phyloP scores from a whole-genome alignment of 2,888 invertebrate species.

The Lithophane leautieri region DNA sequence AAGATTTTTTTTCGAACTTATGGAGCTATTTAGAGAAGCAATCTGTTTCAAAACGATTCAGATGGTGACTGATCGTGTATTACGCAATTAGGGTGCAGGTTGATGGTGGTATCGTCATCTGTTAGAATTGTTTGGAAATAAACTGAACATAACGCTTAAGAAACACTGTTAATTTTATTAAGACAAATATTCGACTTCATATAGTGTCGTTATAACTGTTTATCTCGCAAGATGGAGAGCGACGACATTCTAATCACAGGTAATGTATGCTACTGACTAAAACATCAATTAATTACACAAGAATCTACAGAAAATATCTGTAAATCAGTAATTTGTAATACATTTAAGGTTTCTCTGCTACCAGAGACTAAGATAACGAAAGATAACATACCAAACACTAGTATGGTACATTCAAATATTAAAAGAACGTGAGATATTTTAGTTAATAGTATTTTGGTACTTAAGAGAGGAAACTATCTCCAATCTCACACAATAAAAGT shows the following conservation, averaged over 20 bases:
- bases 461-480: conserved; percentile 36
- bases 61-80: too few relatives aligned
- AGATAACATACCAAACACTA: conserved; percentile 58
- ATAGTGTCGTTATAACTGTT: conserved; percentile 36
- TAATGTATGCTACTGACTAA: conserved; percentile 51
- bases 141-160: background rate
- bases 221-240: conserved; percentile 18
- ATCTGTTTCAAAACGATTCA: too few relatives aligned
- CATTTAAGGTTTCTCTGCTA: conserved; percentile 48
- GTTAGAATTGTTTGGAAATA: too few relatives aligned
- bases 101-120: background rate
- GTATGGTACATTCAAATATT: conserved; percentile 23
- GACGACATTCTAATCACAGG: conserved; percentile 45
- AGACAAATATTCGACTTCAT: background rate
- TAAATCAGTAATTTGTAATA: conserved; percentile 60
- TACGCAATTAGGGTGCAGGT: too few relatives aligned
- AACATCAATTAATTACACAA: conserved; percentile 55
- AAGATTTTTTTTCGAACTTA: too few relatives aligned
- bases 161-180: background rate
- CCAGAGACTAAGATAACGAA: conserved; percentile 28
- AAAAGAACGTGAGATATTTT: conserved; percentile 52
- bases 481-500: conserved; percentile 44
- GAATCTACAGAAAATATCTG: conserved; percentile 44
- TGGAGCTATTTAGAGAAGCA: too few relatives aligned
- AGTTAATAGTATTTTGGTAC: conserved; percentile 44